Percentiles rank a stretch among this genome's conserved stretches.
Evolutionary conservation across 64 coral and sea anemone genomes (phyloP).

Genomic region (Acropora tenuis): DNA sequence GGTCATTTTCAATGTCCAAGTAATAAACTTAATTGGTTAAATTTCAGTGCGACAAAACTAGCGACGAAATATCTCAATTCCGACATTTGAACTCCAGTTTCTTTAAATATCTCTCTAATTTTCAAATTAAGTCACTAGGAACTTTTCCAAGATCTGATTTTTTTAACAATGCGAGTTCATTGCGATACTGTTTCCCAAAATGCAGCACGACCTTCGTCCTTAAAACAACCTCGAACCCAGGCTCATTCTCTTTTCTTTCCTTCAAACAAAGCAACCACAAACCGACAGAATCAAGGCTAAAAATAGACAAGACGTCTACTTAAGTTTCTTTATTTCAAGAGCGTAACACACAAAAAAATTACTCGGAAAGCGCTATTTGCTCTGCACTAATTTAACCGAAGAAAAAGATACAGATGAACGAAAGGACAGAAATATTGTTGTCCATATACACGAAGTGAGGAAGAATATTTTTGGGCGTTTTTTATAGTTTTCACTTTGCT

Average conservation of each 20-base stretch:
- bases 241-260: no score
- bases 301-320: not conserved
- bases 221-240: no score
- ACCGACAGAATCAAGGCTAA: not conserved
- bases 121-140: no score
- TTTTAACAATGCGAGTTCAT: no score
- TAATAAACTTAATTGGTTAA: not conserved
- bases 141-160: no score
- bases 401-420: no score
- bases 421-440: no score
- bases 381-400: not conserved
- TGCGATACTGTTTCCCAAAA: no score
- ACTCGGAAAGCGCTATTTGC: not conserved
- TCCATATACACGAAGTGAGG: no score
- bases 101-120: not conserved
- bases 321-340: not conserved
- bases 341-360: not conserved
- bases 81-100: not conserved
- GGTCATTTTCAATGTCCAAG: not conserved
- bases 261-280: not conserved
- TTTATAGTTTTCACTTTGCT: not conserved
- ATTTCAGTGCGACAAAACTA: not conserved
- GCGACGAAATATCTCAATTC: not conserved
- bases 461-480: no score
- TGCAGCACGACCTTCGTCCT: no score